Evolutionary conservation across 2,888 invertebrate genomes (phyloP).

Genomic region (Odontocerum albicorne): DNA sequence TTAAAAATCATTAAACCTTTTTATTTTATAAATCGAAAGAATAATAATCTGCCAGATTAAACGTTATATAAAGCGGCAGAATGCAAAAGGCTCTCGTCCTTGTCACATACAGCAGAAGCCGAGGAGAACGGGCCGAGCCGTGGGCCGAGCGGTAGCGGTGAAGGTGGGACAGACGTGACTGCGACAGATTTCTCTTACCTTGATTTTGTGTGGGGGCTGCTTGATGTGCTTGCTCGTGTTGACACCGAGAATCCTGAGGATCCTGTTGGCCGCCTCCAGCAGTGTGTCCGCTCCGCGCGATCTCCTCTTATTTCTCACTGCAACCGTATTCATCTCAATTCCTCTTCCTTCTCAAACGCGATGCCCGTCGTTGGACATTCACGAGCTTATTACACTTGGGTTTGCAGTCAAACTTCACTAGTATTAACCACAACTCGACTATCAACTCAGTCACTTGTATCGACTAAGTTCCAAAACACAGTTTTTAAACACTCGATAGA

Average conservation of each 20-base stretch:
- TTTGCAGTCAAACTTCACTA: neutral
- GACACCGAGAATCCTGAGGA: slow-evolving; percentile 56
- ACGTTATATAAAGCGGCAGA: too few species aligned
- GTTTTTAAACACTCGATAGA: slow-evolving; percentile 10
- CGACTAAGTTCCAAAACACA: too few species aligned
- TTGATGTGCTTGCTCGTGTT: slow-evolving; percentile 59
- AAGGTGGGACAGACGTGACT: too few species aligned
- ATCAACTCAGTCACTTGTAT: too few species aligned
- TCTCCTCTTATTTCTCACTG: slow-evolving; percentile 58
- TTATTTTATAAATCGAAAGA: too few species aligned
- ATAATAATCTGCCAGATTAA: too few species aligned
- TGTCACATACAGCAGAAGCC: too few species aligned
- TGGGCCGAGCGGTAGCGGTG: too few species aligned
- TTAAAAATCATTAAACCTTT: too few species aligned
- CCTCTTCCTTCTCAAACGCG: slow-evolving; percentile 8
- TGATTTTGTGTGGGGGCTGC: slow-evolving; percentile 47
- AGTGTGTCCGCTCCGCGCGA: slow-evolving; percentile 59
- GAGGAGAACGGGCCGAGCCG: too few species aligned
- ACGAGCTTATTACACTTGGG: slow-evolving; percentile 9
- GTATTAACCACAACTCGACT: slow-evolving; percentile 3
- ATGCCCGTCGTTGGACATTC: slow-evolving; percentile 30
- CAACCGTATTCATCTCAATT: slow-evolving; percentile 58
- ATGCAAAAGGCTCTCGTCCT: too few species aligned
- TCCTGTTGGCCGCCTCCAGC: slow-evolving; percentile 58
- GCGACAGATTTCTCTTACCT: too few species aligned